A percentile compares a stretch with the other conserved stretches of the same genome.
These are phyloP conservation scores for Metallyticus violacea DNA, from an alignment of 2,888 invertebrate genomes.

Conservation along the genomic window DNA sequence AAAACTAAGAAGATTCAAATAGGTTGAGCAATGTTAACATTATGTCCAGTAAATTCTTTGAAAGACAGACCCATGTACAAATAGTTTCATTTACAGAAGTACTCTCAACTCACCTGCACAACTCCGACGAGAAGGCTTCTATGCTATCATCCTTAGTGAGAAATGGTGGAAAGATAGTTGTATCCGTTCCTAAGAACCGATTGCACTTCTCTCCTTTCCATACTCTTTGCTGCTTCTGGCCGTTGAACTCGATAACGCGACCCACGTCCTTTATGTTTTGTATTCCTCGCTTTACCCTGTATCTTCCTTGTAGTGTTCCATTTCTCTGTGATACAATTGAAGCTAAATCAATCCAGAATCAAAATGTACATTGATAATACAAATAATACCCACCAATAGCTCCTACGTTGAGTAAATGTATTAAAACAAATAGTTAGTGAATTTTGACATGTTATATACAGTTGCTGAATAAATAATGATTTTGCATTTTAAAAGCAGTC, in stretches of 20 bases:
- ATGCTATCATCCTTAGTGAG: constrained; percentile 62
- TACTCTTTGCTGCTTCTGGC: constrained; percentile 55
- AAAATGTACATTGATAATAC: no score
- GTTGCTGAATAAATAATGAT: no score
- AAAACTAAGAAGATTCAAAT: no score
- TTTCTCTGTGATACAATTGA: constrained; percentile 60
- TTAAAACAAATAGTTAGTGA: no score
- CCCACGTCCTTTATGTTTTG: constrained; percentile 72
- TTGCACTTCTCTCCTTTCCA: constrained; percentile 75
- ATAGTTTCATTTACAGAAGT: no score
- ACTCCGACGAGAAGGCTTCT: constrained; percentile 67
- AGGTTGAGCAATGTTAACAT: no score
- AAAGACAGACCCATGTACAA: no score
- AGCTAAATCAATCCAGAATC: neutral
- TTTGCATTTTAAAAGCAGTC: no score
- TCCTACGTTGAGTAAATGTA: no score
- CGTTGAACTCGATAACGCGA: constrained; percentile 66
- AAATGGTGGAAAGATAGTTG: constrained; percentile 84
- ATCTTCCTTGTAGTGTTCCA: constrained; percentile 61
- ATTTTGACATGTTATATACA: no score
- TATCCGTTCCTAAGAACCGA: constrained; percentile 75
- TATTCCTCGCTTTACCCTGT: constrained; percentile 73
- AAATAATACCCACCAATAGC: no score
- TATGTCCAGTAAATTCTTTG: no score
- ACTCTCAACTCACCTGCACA: constrained; percentile 75